phyloP scores from a whole-genome alignment of 1,140 invertebrate genomes.

The Protaetia brevitarsis region DNA sequence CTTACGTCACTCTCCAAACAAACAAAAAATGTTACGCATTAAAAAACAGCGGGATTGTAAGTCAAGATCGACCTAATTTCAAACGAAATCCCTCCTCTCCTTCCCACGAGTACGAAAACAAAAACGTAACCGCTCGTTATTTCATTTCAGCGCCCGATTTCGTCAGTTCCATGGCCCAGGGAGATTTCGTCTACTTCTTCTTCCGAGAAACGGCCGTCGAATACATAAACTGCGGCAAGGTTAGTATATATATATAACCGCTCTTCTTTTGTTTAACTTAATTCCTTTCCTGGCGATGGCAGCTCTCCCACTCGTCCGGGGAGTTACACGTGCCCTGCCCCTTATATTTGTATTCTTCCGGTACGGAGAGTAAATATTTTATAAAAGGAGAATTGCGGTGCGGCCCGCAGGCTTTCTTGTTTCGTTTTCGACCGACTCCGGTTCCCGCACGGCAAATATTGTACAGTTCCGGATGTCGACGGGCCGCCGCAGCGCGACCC shows the following conservation, averaged over 20 bases:
- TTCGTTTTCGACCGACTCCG: too few relatives aligned
- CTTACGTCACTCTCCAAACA: too few relatives aligned
- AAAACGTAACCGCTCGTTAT: conserved; percentile 22
- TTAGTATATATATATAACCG: conserved; percentile 41
- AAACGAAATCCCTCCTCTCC: too few relatives aligned
- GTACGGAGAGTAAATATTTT: conserved; percentile 1
- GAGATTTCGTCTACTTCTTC: conserved; percentile 98
- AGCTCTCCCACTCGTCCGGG: background rate
- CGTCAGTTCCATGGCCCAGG: conserved; percentile 91
- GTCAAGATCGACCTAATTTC: too few relatives aligned
- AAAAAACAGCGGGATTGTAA: too few relatives aligned
- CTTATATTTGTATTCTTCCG: conserved; percentile 4
- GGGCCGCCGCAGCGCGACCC: too few relatives aligned
- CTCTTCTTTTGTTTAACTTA: background rate
- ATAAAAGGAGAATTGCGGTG: conserved; percentile 8
- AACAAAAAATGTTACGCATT: too few relatives aligned
- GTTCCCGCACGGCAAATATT: too few relatives aligned
- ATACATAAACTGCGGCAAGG: conserved; percentile 95
- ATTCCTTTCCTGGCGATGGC: background rate
- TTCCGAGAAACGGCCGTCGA: conserved; percentile 95
- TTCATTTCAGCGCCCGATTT: conserved; percentile 87
- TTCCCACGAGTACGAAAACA: too few relatives aligned
- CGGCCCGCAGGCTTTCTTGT: background rate
- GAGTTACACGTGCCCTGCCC: background rate
- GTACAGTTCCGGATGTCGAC: too few relatives aligned